Evolutionary conservation across 2,888 invertebrate genomes (phyloP), one percentile per base, ranked within the genome.

Genomic region (Chloroclystis v-ata): DNA sequence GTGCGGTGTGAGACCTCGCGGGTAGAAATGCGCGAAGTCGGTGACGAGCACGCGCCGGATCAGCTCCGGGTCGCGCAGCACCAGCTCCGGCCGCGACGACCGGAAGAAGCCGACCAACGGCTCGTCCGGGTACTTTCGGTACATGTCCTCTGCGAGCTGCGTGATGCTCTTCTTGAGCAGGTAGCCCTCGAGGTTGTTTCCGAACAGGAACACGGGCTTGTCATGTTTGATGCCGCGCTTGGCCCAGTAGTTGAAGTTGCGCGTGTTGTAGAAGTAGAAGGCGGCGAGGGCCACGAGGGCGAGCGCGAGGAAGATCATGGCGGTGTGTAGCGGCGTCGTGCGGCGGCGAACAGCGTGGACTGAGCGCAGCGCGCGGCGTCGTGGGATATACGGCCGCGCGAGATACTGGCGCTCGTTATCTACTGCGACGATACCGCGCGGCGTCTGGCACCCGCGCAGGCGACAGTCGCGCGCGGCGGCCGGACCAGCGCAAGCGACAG

Each of bases 31-130:
- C 0, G 55, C 12, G 32, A 82, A 82, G 50, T 82, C 82, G 0
- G 72, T 73, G 3, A 63, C 59, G 3, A 79, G 55, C 39, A 81
- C 62, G 7, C 62, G 69, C 37, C 78, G 77, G 1, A 72, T 61
- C 1, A 80, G 61, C 2, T 70, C 72, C 0, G 79, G 79, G 43
- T 81, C 81, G 9, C 78, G 65, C 3, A 80, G 59, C 8, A 80
- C 54, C 9, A 81, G 59, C 49, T 71, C 69, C 1, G 76, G 75
- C 10, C 42, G 52, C 2, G 63, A 64, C 1, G 70, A 66, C n/a
- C 67, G 60, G 43, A 63, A 76, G 35, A 68, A 71, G 0, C 78
- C 78, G 0, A 80, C 76, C 1, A 72, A 65, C 44, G 65, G 71
- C 41, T 78, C 78, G 0, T 70, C 54, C 0, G 78, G 76, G 51